Base-by-base conservation (phyloP, 1,140 invertebrate species). In the Drosophila teissieri region DNA sequence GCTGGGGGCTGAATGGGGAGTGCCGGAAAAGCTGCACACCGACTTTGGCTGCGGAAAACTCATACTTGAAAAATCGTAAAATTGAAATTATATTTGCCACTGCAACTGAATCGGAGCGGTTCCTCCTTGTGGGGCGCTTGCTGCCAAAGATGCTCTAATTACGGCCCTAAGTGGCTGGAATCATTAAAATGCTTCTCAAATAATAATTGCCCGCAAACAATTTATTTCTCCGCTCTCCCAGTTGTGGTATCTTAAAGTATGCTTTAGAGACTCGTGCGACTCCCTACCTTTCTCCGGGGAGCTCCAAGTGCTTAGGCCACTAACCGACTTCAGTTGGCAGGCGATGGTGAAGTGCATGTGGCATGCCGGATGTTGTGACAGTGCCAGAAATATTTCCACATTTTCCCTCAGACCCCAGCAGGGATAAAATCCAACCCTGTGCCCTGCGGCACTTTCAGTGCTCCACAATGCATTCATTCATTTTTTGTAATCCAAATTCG, bases 71-170 rank as follows among this genome's bases (percentile, higher is more conserved):
- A 84, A 89, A 73, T 80, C 83, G 80, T 89, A 88, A 86, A 88
- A 88, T 88, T 88, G 83, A 88, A 89, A 88, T 88, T 88, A 88
- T 88, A 88, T 89, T 88, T 77, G 73, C 73, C 40, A 80, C 82
- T 86, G 82, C 83, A 88, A 88, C 72, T 83, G 75, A 89, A 84
- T 88, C 72, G 67, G 58, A 51, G 39, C 24, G 53, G 42, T 49
- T 48, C 77, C 51, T 51, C 46, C 17, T n/a, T 36, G 39, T 17
- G 37, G 51, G 45, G 48, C 55, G 73, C 62, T 48, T 44, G 56
- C 53, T 39, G 65, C 51, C 65, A 46, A 78, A 84, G 76, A 78
- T 80, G 80, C 48, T 84, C 84, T 89, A 88, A 88, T 88, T 88
- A 72, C 61, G 57, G 63, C 70, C 64, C 76, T 80, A 88, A 84